Evolutionary conservation across 1,140 invertebrate genomes (phyloP).

Genomic region (Lepidurus couesii): DNA sequence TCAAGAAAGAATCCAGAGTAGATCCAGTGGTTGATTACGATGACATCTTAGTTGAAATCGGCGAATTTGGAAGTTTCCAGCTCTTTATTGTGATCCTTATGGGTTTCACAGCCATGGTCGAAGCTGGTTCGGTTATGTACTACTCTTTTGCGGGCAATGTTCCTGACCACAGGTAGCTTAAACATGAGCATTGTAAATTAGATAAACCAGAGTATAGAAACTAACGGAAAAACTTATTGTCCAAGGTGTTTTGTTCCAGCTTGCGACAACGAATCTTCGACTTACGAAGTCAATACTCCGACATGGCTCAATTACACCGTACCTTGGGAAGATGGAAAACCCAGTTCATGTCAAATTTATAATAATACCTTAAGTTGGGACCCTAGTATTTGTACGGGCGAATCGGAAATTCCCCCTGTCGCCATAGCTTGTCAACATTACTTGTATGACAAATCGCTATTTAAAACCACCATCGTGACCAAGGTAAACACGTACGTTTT

Average conservation of each 20-base stretch:
- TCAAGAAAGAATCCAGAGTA: neutral
- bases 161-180: constrained; percentile 30
- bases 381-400: neutral
- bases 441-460: constrained; percentile 26
- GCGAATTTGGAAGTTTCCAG: constrained; percentile 25
- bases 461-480: constrained; percentile 30
- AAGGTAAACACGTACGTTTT: constrained; percentile 13
- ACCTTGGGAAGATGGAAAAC: neutral
- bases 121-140: constrained; percentile 16
- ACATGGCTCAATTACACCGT: constrained; percentile 24
- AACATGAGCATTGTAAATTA: neutral
- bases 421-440: neutral
- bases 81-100: constrained; percentile 1
- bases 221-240: neutral
- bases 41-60: constrained; percentile 21
- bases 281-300: neutral
- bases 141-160: constrained; percentile 28
- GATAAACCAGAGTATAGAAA: neutral
- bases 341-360: constrained; percentile 17
- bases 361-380: neutral
- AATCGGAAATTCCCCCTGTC: neutral
- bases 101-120: constrained; percentile 24
- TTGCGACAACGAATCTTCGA: neutral
- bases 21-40: constrained; percentile 8
- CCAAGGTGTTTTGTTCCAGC: constrained; percentile 26